Evolutionary conservation across 2,797 vertebrate species (phyloP).

Genomic region (Hephaestus fuliginosus): DNA sequence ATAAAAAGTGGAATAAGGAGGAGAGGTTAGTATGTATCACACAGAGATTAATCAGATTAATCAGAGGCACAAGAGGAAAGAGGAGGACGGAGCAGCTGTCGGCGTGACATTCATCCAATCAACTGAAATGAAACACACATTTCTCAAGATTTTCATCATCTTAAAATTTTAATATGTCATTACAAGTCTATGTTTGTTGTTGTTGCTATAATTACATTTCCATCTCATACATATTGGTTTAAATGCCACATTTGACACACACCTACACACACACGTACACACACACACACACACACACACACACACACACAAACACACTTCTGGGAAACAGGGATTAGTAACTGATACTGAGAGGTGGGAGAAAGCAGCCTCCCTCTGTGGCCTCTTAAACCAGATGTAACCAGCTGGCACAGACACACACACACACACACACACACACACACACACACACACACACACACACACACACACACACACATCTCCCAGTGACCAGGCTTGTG

Average conservation of each 20-base stretch:
- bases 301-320: constrained; percentile 39
- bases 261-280: not conserved
- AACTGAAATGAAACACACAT: not conserved
- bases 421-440: constrained; percentile 46
- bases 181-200: not conserved
- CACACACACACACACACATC: constrained; percentile 33
- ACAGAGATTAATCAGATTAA: constrained; percentile 6
- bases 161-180: not conserved
- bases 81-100: constrained; percentile 2
- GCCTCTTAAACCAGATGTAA: constrained; percentile 81
- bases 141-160: not conserved
- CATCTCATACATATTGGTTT: not conserved
- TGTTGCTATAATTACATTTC: not conserved
- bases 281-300: constrained; percentile 9
- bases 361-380: constrained; percentile 63
- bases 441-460: constrained; percentile 45
- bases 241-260: not conserved
- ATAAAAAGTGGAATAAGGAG: not conserved
- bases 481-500: constrained; percentile 59
- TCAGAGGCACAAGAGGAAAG: not conserved
- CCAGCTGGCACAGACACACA: constrained; percentile 70
- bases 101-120: not conserved
- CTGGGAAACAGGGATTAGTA: constrained; percentile 76
- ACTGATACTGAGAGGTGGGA: constrained; percentile 76
- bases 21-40: not conserved